These are phyloP conservation scores for Stichodactyla helianthus DNA, from an alignment of 64 coral and sea anemone species.

Conservation along the genomic window DNA sequence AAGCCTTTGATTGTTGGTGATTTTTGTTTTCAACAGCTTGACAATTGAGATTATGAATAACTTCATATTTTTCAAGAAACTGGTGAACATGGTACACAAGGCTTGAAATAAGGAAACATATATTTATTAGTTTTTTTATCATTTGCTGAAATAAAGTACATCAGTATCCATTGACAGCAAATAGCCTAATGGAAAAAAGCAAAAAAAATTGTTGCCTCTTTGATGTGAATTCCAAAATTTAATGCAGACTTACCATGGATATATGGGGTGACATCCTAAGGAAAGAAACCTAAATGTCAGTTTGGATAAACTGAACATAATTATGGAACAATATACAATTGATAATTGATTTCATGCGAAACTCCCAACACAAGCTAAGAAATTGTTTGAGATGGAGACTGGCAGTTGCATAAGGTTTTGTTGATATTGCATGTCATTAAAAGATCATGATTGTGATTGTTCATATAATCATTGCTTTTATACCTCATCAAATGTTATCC, in stretches of 20 bases:
- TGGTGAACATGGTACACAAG: slow-evolving; percentile 40
- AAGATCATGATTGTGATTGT: background rate
- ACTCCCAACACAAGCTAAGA: too few relatives aligned
- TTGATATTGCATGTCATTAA: background rate
- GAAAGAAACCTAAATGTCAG: background rate
- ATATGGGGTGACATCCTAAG: slow-evolving; percentile 32
- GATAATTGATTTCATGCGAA: too few relatives aligned
- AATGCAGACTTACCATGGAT: slow-evolving; percentile 30
- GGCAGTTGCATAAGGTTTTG: too few relatives aligned
- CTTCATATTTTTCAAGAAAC: slow-evolving; percentile 35
- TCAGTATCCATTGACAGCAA: background rate
- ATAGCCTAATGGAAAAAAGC: background rate
- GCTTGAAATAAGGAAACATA: background rate
- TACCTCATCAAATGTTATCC: slow-evolving; percentile 37
- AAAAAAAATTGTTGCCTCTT: background rate
- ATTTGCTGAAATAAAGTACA: background rate
- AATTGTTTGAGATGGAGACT: too few relatives aligned
- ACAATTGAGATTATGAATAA: slow-evolving; percentile 28
- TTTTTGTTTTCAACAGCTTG: slow-evolving; percentile 42
- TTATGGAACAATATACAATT: too few relatives aligned
- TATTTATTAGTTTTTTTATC: background rate
- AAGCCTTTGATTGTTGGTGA: slow-evolving; percentile 23
- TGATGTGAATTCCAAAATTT: background rate
- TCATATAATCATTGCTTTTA: too few relatives aligned
- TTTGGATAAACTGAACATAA: background rate